Evolutionary conservation across 2,113 vertebrate species (phyloP), one percentile per base, ranked within the genome.

Genomic region (Clinocottus analis): DNA sequence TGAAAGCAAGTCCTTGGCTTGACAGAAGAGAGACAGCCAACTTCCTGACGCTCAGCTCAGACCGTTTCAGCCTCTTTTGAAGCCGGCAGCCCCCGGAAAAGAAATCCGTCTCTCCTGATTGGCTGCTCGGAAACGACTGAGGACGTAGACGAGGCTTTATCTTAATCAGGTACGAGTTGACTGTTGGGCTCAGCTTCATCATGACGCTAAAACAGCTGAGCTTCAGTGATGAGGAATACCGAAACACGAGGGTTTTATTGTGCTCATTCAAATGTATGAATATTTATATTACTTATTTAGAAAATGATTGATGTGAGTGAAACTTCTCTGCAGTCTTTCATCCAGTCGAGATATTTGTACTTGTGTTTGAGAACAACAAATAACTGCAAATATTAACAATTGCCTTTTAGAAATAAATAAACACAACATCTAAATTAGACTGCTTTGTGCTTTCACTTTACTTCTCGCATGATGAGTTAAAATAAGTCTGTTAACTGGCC

Each of bases 41-140:
- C 83, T 92, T 89, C 87, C 90, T 88, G 83, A 76, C 21, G 33
- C 77, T 81, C 53, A n/a, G 75, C 60, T 77, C 51, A 35, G 35
- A 66, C 58, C 2, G 10, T 73, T 84, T 59, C 61, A 72, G 70
- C 63, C 37, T 31, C 85, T 91, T n/a, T 92, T 91, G 87, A 92
- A 87, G 87, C 71, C 1, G 4, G 49, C 51, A 84, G 56, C 61
- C 59, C 74, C 77, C 51, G 63, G 84, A 31, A 31, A 90, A 89
- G 66, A 84, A 84, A 82, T 85, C 67, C 59, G 51, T 77, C 66
- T 63, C 25, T 59, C 10, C 77, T 63, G 77, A 90, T 84, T 86
- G 82, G 76, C 80, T 71, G 84, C 64, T 81, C n/a, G 29, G 61
- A 63, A 70, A 51, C 65, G 60, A 67, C 72, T 4, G 69, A 71